Evolutionary conservation across 2,113 vertebrate species (phyloP).

Genomic region (Corynorhinus townsendii): DNA sequence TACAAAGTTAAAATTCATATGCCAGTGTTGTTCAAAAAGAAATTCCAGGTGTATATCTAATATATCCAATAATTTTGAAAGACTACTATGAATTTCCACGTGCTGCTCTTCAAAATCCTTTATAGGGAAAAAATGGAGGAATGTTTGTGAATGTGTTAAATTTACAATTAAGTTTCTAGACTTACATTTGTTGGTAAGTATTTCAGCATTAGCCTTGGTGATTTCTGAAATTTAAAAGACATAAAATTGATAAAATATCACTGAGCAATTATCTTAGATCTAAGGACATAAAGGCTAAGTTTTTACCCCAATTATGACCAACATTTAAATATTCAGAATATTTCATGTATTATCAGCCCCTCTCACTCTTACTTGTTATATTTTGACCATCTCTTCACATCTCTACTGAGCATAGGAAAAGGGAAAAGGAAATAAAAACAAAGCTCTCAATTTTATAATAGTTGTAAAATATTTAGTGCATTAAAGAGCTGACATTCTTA

Average conservation of each 20-base stretch:
- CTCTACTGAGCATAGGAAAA: not conserved
- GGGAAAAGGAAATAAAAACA: not conserved
- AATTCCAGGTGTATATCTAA: not conserved
- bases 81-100: not conserved
- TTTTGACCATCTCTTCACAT: not conserved
- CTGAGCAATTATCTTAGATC: not conserved
- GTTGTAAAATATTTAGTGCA: not conserved
- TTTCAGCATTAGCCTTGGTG: slow-evolving; percentile 33
- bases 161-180: slow-evolving; percentile 21
- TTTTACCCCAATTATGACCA: not conserved
- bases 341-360: not conserved
- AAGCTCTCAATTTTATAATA: not conserved
- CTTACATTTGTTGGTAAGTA: slow-evolving; percentile 46
- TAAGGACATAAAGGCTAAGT: not conserved
- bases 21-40: not conserved
- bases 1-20: not conserved
- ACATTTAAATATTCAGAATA: not conserved
- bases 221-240: slow-evolving; percentile 49
- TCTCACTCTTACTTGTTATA: not conserved
- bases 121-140: not conserved
- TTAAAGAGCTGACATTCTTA: not conserved
- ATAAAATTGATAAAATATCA: not conserved
- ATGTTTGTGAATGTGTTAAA: not conserved
- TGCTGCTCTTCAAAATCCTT: not conserved
- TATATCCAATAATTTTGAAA: not conserved